Base-by-base conservation (phyloP, 2,797 vertebrate genomes). In the Brachyrhaphis roseni region DNA sequence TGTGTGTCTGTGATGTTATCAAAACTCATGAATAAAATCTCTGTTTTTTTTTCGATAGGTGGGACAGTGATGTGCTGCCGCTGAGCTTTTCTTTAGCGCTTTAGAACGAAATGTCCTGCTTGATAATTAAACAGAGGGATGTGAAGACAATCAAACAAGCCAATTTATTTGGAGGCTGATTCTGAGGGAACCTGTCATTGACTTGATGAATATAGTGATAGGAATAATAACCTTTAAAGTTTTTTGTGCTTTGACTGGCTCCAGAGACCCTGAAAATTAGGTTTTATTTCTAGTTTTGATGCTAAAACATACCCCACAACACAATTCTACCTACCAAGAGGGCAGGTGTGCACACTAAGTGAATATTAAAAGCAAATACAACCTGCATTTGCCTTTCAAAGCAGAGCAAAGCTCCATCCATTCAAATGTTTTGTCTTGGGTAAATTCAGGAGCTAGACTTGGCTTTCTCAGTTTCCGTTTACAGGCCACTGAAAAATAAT, bases 41-140 rank as follows among this genome's bases (percentile, higher is more conserved):
- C 73, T 64, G 77, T 77, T 55, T 12, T 51, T 66, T 79, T 82
- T 84, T 84, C 57, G 75, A 74, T 90, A 88, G 89, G 90, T 84
- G 85, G 84, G 86, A 81, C 86, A 82, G 78, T 77, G 47, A 88
- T 84, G 87, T 10, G 46, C 71, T 77, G 86, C 79, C 72, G 84
- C 85, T 78, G 87, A 87, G 89, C 84, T 93, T 91, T 92, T 91
- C 91, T 93, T 92, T 88, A 84, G 82, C 79, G 43, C 82, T 88
- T 82, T 46, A 66, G 76, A 82, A 83, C 86, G 78, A 85, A 90
- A 90, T 55, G 51, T 73, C 75, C 82, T 15, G 71, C 78, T 82
- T 84, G 86, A 74, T 91, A 90, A 92, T 93, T 92, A 92, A 92
- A 90, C 78, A 55, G 74, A 82, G 53, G 75, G 77, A 90, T 79